These are phyloP conservation scores for Oriolus oriolus DNA, from an alignment of 2,113 vertebrate genomes.

Conservation along the genomic window DNA sequence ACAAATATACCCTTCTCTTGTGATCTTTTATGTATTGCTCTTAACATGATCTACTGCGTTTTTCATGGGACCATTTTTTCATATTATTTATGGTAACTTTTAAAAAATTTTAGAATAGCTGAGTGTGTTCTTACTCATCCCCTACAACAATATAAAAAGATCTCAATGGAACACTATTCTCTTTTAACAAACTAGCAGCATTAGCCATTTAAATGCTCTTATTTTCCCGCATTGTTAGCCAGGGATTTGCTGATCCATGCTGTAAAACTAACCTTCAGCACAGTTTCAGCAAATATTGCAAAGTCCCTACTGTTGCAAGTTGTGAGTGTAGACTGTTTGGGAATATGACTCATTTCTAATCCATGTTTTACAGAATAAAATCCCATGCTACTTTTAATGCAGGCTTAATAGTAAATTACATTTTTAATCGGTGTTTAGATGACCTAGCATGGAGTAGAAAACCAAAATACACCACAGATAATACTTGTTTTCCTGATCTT, in stretches of 20 bases:
- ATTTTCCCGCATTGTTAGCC: not conserved
- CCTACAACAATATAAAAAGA: not conserved
- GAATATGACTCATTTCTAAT: not conserved
- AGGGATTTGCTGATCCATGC: not conserved
- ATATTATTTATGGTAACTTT: not conserved
- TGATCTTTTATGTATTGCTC: slow-evolving; percentile 10
- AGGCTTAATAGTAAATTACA: slow-evolving; percentile 37
- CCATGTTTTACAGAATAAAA: not conserved
- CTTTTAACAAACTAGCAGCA: not conserved
- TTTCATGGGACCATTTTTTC: not conserved
- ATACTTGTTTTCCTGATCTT: slow-evolving; percentile 46
- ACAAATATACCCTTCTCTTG: not conserved
- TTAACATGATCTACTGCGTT: not conserved
- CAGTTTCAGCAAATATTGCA: not conserved
- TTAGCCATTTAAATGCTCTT: not conserved
- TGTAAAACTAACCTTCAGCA: not conserved
- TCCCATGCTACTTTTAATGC: not conserved
- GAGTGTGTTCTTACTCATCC: not conserved
- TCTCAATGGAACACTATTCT: not conserved
- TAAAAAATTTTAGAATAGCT: not conserved
- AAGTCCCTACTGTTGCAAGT: not conserved
- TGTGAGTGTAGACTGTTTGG: not conserved
- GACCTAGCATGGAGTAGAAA: not conserved
- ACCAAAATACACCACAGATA: not conserved
- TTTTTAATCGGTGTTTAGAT: slow-evolving; percentile 48